Evolutionary conservation across 2,797 vertebrate species (phyloP).

Genomic region (Telmatherina bonti): DNA sequence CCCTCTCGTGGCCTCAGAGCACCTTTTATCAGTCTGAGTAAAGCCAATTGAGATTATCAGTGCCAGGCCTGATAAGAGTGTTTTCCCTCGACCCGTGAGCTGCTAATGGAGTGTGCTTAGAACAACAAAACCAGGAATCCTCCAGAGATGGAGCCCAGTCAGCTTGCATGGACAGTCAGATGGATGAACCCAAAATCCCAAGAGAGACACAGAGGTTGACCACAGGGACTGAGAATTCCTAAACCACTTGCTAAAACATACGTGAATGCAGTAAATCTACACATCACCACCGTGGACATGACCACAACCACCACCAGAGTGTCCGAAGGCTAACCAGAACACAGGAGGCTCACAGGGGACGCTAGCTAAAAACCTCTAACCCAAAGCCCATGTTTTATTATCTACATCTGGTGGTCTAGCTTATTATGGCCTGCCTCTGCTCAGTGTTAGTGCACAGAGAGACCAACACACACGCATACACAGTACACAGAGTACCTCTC

Average conservation of each 20-base stretch:
- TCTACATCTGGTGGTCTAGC: conserved; percentile 94
- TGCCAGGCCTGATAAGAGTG: conserved; percentile 87
- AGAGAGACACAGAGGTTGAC: conserved; percentile 65
- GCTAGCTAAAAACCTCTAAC: conserved; percentile 71
- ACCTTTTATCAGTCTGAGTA: conserved; percentile 90
- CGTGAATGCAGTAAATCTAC: conserved; percentile 61
- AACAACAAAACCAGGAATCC: conserved; percentile 83
- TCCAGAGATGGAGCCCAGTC: conserved; percentile 81
- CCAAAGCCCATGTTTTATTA: conserved; percentile 87
- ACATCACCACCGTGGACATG: conserved; percentile 62
- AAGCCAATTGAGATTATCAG: conserved; percentile 92
- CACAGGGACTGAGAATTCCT: conserved; percentile 67
- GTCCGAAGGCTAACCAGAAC: conserved; percentile 73
- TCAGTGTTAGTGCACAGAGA: conserved; percentile 76
- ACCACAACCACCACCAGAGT: conserved; percentile 68
- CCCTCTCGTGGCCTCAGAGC: conserved; percentile 77
- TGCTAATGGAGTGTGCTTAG: conserved; percentile 91
- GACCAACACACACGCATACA: conserved; percentile 69
- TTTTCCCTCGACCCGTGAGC: conserved; percentile 89
- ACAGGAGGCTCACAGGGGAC: conserved; percentile 68
- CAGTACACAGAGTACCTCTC: conserved; percentile 83
- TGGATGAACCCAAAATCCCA: conserved; percentile 53
- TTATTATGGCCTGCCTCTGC: conserved; percentile 89
- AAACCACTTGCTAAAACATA: conserved; percentile 70
- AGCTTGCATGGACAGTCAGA: conserved; percentile 61